Conservation (phyloP, 2,888 invertebrate species). For the Sialis lutaria region DNA sequence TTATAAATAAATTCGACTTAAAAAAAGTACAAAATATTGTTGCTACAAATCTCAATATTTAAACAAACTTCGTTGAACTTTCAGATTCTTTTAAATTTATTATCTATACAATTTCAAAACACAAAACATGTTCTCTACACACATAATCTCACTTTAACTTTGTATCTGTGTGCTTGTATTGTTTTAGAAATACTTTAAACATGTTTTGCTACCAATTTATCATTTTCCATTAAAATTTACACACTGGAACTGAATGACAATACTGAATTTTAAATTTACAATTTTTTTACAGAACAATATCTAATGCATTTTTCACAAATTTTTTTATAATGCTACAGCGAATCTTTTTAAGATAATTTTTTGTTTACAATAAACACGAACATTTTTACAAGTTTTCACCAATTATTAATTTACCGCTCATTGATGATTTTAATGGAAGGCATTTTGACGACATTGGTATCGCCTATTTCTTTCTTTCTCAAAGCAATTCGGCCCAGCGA, state of each 20-base stretch:
- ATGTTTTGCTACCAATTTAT: too few species aligned
- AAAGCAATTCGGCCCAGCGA: conserved; percentile 58
- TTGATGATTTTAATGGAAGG: background rate
- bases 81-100: conserved; percentile 1
- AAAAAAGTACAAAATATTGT: conserved; percentile 5
- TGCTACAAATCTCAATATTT: background rate
- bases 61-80: too few species aligned
- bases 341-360: background rate
- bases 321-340: too few species aligned
- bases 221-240: too few species aligned
- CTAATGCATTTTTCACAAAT: too few species aligned
- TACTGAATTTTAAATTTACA: too few species aligned
- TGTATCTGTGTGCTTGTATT: too few species aligned
- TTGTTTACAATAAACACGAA: background rate
- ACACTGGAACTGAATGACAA: too few species aligned
- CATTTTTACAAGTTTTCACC: background rate
- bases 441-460: background rate
- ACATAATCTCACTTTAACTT: background rate
- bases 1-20: conserved; percentile 5
- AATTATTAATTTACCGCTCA: background rate
- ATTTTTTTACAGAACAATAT: too few species aligned
- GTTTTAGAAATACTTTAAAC: too few species aligned
- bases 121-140: background rate
- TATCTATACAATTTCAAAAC: background rate
- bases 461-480: conserved; percentile 20